phyloP scores from a whole-genome alignment of 1,140 invertebrate species.

The Drosophila tani region DNA sequence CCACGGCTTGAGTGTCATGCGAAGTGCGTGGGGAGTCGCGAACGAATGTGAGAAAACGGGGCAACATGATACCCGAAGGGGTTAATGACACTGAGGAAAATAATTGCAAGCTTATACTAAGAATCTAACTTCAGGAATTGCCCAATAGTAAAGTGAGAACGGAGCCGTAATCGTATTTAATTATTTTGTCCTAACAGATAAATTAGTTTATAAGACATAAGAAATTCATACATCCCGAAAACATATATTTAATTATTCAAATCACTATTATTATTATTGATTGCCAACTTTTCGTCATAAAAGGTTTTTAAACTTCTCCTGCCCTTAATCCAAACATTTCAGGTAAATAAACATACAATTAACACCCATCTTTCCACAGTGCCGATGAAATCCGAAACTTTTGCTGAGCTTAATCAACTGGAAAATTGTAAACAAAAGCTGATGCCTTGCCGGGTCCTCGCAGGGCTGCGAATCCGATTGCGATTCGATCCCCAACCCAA shows the following conservation, averaged over 20 bases:
- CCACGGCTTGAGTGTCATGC: constrained; percentile 70
- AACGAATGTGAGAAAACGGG: constrained; percentile 62
- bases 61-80: constrained; percentile 30
- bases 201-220: too few relatives aligned
- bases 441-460: constrained; percentile 28
- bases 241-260: too few relatives aligned
- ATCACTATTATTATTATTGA: too few relatives aligned
- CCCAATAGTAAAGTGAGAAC: neutral
- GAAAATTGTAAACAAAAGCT: constrained; percentile 78
- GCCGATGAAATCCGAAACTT: constrained; percentile 69
- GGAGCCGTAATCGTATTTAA: neutral
- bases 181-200: too few relatives aligned
- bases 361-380: neutral
- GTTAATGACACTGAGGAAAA: constrained; percentile 4
- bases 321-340: neutral
- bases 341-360: neutral
- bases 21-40: constrained; percentile 63
- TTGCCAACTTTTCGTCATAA: too few relatives aligned
- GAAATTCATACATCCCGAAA: too few relatives aligned
- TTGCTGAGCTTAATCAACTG: constrained; percentile 66
- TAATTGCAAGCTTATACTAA: too few relatives aligned
- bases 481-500: constrained; percentile 19
- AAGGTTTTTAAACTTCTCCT: too few relatives aligned
- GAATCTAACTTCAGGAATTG: neutral
- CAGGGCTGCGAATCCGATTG: constrained; percentile 6